These are phyloP conservation scores for Prionchulus punctatus DNA, from an alignment of 2,888 invertebrate species.

Conservation along the genomic window DNA sequence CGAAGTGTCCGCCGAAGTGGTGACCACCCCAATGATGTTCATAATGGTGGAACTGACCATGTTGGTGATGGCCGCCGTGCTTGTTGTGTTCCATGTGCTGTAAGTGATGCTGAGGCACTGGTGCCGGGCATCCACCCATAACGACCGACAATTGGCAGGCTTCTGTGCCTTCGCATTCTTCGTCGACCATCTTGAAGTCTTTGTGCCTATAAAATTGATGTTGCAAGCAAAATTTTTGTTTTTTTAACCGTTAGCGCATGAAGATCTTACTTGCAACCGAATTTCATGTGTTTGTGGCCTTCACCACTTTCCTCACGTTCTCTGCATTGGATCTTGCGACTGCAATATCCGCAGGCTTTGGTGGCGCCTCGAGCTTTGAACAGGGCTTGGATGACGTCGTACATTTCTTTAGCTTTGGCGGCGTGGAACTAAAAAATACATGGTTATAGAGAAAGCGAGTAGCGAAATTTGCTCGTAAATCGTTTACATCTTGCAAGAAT, in stretches of 20 bases:
- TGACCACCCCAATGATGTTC: no score
- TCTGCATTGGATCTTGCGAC: slow-evolving; percentile 9
- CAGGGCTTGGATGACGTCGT: neutral
- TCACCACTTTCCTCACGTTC: no score
- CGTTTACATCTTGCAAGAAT: neutral
- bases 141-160: neutral
- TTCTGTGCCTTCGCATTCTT: neutral
- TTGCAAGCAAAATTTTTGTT: neutral
- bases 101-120: neutral
- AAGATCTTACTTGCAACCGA: neutral
- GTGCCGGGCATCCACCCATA: neutral
- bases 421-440: slow-evolving; percentile 1
- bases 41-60: no score
- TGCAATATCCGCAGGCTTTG: slow-evolving; percentile 12
- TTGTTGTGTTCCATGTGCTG: no score
- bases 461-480: no score
- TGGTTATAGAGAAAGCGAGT: no score
- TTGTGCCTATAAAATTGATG: neutral
- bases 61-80: no score
- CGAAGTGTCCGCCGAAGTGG: no score
- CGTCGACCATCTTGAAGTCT: neutral
- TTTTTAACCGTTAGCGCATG: neutral
- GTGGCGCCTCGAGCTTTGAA: neutral
- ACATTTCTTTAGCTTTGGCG: neutral
- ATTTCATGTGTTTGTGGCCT: no score